These are phyloP conservation scores for Esox masquinongy DNA, from an alignment of 2,797 vertebrate species.

Conservation along the genomic window DNA sequence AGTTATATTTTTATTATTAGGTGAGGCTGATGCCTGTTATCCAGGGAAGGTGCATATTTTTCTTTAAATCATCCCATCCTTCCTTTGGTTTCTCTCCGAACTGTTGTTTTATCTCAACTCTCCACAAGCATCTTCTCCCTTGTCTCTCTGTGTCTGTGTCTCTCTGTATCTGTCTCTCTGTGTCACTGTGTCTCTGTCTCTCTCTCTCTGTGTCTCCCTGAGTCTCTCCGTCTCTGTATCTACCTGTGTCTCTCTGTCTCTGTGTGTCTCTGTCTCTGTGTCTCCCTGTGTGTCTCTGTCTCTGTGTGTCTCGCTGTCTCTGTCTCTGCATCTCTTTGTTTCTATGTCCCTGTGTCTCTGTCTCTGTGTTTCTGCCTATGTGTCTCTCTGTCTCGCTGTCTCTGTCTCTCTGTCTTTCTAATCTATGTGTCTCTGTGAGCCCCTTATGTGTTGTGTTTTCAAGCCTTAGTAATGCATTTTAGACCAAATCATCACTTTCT, in stretches of 20 bases:
- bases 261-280: too few species aligned
- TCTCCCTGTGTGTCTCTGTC: neutral
- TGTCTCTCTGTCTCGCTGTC: too few species aligned
- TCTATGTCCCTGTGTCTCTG: too few species aligned
- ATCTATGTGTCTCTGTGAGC: too few species aligned
- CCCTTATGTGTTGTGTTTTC: too few species aligned
- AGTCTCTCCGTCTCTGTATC: neutral
- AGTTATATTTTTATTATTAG: neutral
- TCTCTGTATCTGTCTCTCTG: conserved; percentile 11
- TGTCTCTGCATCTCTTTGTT: neutral
- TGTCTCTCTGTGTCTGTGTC: conserved; percentile 16
- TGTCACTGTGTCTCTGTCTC: neutral
- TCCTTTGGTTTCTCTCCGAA: too few species aligned
- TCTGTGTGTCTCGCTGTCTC: neutral
- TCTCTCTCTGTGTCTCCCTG: neutral
- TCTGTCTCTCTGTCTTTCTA: too few species aligned
- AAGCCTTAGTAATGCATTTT: too few species aligned
- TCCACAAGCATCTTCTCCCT: neutral
- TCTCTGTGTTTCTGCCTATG: neutral
- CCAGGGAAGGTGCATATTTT: neutral
- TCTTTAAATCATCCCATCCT: too few species aligned
- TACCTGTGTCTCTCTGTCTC: too few species aligned
- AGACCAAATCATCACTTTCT: too few species aligned
- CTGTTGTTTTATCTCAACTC: neutral
- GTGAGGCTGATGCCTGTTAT: neutral